These are phyloP conservation scores for Dinomys branickii DNA, from an alignment of 2,113 vertebrate genomes.

Conservation along the genomic window DNA sequence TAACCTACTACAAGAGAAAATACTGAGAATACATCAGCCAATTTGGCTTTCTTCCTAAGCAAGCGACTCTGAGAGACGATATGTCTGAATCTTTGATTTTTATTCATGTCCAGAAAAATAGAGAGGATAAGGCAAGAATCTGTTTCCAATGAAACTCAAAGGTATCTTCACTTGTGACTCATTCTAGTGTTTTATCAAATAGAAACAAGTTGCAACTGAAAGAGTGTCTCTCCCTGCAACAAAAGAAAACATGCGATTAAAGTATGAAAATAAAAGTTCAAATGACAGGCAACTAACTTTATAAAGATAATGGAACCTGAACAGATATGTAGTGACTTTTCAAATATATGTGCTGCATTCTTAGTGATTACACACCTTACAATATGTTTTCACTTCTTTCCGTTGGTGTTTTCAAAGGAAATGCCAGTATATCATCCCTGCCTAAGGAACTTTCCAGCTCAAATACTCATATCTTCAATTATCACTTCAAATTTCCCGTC, in stretches of 20 bases:
- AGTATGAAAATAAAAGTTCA: neutral
- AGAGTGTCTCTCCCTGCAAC: neutral
- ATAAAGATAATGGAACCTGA: slow-evolving; percentile 39
- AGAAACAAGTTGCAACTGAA: neutral
- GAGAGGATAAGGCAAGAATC: neutral
- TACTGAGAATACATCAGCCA: neutral
- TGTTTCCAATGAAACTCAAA: neutral
- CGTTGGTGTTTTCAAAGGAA: neutral
- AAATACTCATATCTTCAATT: slow-evolving; percentile 37
- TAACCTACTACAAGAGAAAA: slow-evolving; percentile 4
- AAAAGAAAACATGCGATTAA: slow-evolving; percentile 45
- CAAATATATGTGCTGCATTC: neutral
- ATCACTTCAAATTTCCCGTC: slow-evolving; percentile 51
- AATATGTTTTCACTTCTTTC: slow-evolving; percentile 64
- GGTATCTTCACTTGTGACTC: neutral
- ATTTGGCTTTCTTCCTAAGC: slow-evolving; percentile 49
- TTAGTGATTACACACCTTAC: neutral
- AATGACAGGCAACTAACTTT: neutral
- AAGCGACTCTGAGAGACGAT: slow-evolving; percentile 44
- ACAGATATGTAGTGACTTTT: neutral
- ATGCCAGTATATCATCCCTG: neutral
- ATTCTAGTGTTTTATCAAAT: neutral
- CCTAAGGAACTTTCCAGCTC: slow-evolving; percentile 60
- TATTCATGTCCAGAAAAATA: neutral
- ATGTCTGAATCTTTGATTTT: neutral